A percentile compares a stretch with the other conserved stretches of the same genome.
phyloP scores from a whole-genome alignment of 1,140 invertebrate species.

The Helicoverpa zea region DNA sequence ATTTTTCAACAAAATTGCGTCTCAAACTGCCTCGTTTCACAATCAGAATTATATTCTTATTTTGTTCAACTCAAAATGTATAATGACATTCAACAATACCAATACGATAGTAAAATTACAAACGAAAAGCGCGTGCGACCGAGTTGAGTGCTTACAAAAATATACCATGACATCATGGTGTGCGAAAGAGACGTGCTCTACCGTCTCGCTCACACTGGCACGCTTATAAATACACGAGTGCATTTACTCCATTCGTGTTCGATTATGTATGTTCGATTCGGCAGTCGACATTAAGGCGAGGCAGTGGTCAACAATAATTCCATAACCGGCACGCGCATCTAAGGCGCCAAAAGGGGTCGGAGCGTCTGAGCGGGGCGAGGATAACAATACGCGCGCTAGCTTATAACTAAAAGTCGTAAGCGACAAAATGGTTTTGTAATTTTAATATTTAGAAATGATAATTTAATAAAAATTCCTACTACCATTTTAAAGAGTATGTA shows the following conservation, averaged over 20 bases:
- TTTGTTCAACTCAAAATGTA: constrained; percentile 34
- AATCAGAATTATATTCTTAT: neutral
- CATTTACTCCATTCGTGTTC: constrained; percentile 79
- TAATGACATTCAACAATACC: constrained; percentile 53
- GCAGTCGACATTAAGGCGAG: constrained; percentile 43
- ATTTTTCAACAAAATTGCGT: neutral
- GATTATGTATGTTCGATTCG: constrained; percentile 63
- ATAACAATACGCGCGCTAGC: too few relatives aligned
- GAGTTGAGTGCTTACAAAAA: constrained; percentile 78
- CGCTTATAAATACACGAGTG: constrained; percentile 79
- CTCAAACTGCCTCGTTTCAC: neutral
- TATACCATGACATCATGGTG: constrained; percentile 86
- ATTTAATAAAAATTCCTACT: too few relatives aligned
- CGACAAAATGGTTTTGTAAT: too few relatives aligned
- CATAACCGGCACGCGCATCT: too few relatives aligned
- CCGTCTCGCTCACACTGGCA: constrained; percentile 65
- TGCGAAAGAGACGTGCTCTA: constrained; percentile 68
- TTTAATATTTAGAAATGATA: too few relatives aligned
- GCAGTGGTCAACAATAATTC: too few relatives aligned
- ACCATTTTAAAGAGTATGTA: too few relatives aligned
- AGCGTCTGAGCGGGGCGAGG: too few relatives aligned
- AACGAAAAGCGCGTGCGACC: constrained; percentile 73
- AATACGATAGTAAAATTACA: constrained; percentile 73
- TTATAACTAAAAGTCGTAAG: too few relatives aligned
- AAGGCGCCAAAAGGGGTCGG: too few relatives aligned